Percentiles rank a stretch among this genome's conserved stretches.
Conservation (phyloP, 1,140 invertebrate genomes). For the Pogonus chalceus region DNA sequence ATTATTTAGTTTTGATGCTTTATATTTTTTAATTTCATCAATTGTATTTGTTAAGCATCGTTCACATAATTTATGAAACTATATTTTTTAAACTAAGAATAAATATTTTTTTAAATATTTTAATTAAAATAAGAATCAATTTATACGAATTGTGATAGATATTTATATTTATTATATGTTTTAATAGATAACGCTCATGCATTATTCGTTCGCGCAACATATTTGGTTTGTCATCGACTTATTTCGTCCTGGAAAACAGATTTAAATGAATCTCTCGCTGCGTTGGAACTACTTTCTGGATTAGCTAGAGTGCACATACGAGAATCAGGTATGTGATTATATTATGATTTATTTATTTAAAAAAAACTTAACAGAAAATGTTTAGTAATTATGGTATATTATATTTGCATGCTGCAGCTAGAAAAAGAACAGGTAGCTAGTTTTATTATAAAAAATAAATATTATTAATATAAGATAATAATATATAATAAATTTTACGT, state of each 20-base stretch:
- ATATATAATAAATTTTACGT: conserved; percentile 17
- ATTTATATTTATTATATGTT: conserved; percentile 15
- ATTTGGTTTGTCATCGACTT: conserved; percentile 85
- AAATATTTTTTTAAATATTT: no score
- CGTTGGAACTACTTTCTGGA: conserved; percentile 81
- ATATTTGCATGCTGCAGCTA: conserved; percentile 18
- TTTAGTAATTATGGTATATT: conserved; percentile 13
- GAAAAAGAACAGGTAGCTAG: conserved; percentile 24
- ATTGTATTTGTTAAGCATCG: no score
- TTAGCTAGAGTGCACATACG: conserved; percentile 76
- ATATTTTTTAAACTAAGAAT: no score
- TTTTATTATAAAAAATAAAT: conserved; percentile 11
- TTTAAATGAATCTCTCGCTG: conserved; percentile 88
- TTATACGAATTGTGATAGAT: no score
- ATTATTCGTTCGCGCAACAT: conserved; percentile 81
- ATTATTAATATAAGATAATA: not conserved
- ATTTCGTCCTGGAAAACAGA: conserved; percentile 95
- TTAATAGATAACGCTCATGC: conserved; percentile 70
- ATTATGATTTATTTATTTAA: conserved; percentile 4
- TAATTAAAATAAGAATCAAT: no score
- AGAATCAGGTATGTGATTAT: conserved; percentile 59
- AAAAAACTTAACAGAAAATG: not conserved
- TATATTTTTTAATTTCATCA: no score
- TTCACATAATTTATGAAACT: no score
- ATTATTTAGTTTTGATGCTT: no score